These are phyloP conservation scores for Tolmerus cingulatus DNA, from an alignment of 2,888 invertebrate species.

Conservation along the genomic window DNA sequence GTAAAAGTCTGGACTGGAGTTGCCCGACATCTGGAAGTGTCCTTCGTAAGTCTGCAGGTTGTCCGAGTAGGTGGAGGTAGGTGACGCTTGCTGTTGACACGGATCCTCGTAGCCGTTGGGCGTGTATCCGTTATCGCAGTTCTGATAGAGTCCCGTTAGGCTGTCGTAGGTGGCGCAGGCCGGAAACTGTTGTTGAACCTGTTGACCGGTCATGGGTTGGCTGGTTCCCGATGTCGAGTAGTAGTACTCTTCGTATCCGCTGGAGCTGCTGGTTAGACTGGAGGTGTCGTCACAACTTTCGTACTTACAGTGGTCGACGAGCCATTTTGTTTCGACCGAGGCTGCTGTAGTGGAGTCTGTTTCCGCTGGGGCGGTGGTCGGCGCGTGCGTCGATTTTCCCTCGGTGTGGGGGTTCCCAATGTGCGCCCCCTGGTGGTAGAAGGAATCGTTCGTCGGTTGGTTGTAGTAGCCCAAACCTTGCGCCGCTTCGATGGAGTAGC, in stretches of 20 bases:
- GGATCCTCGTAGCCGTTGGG: slow-evolving; percentile 26
- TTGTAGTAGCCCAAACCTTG: slow-evolving; percentile 9
- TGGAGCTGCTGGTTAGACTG: slow-evolving; percentile 57
- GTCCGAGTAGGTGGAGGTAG: slow-evolving; percentile 12
- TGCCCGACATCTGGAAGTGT: slow-evolving; percentile 39
- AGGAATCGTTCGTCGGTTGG: neutral
- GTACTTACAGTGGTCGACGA: slow-evolving; percentile 53
- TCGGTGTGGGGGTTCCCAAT: neutral
- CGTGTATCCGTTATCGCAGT: slow-evolving; percentile 7
- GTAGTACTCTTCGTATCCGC: slow-evolving; percentile 47
- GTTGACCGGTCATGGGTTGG: neutral
- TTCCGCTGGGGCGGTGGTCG: neutral
- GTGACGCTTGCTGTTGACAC: slow-evolving; percentile 19
- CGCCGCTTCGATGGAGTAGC: slow-evolving; percentile 10
- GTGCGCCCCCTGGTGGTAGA: neutral
- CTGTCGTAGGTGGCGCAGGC: slow-evolving; percentile 10
- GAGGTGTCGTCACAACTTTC: slow-evolving; percentile 63
- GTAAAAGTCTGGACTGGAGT: slow-evolving; percentile 57
- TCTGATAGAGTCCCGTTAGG: slow-evolving; percentile 17
- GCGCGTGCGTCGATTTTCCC: slow-evolving; percentile 17
- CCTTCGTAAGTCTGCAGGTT: slow-evolving; percentile 39
- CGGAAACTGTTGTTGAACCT: slow-evolving; percentile 6
- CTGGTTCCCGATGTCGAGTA: slow-evolving; percentile 19
- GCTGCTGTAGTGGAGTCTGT: neutral
- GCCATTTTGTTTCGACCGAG: slow-evolving; percentile 44